Evolutionary conservation across 2,888 invertebrate species (phyloP).

Genomic region (Bombylius discolor): DNA sequence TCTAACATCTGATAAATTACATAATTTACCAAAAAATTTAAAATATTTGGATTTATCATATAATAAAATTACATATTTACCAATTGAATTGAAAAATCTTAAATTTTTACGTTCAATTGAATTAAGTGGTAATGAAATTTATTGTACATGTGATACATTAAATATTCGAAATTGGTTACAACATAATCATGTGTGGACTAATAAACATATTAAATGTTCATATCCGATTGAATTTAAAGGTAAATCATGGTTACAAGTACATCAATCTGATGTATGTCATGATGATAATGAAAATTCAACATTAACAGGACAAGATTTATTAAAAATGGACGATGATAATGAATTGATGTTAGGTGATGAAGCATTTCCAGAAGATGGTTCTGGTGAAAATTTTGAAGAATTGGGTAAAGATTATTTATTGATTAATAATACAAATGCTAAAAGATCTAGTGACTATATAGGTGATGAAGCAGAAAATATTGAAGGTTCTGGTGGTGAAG

Average conservation of each 20-base stretch:
- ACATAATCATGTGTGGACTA: constrained; percentile 41
- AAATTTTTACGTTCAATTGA: constrained; percentile 47
- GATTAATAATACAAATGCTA: constrained; percentile 20
- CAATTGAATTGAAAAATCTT: constrained; percentile 44
- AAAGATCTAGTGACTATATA: constrained; percentile 9
- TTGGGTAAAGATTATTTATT: constrained; percentile 28
- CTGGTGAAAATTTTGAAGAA: constrained; percentile 29
- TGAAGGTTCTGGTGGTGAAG: constrained; percentile 36
- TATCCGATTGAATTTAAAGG: constrained; percentile 41
- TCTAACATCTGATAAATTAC: constrained; percentile 41
- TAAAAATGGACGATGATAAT: constrained; percentile 33
- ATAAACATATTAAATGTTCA: constrained; percentile 42
- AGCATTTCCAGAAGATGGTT: constrained; percentile 35
- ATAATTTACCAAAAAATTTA: constrained; percentile 44
- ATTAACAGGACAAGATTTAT: too few relatives aligned
- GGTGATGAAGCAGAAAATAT: constrained; percentile 19
- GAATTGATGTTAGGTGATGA: constrained; percentile 54
- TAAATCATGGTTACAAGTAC: constrained; percentile 45
- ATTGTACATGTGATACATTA: constrained; percentile 57
- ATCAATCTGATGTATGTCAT: constrained; percentile 41
- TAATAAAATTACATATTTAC: constrained; percentile 47
- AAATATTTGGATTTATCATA: constrained; percentile 49
- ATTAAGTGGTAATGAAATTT: constrained; percentile 52
- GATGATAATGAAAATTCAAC: constrained; percentile 1
- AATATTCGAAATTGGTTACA: constrained; percentile 48